phyloP scores from a whole-genome alignment of 2,113 vertebrate species.

The Pseudois nayaur region DNA sequence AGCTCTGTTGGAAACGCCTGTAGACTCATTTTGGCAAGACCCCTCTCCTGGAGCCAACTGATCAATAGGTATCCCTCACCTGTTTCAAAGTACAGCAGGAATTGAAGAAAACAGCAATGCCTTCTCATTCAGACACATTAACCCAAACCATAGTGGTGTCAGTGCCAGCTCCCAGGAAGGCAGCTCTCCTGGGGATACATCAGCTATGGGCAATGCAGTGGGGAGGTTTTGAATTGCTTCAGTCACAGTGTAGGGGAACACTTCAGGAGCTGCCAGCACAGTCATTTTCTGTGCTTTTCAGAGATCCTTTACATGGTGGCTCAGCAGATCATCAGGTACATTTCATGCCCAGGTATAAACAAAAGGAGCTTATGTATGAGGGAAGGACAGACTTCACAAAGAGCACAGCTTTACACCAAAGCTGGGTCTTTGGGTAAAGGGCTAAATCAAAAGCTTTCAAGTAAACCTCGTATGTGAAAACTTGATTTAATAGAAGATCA shows the following conservation, averaged over 20 bases:
- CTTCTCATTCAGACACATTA: constrained; percentile 24
- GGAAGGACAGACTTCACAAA: constrained; percentile 10
- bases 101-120: background rate
- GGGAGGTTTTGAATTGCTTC: background rate
- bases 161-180: background rate
- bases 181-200: background rate
- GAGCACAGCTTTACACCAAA: constrained; percentile 32
- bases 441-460: constrained; percentile 50
- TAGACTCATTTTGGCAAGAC: constrained; percentile 33
- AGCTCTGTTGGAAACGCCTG: background rate
- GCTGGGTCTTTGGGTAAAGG: background rate
- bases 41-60: background rate
- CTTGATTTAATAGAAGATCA: constrained; percentile 23
- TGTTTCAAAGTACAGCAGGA: background rate
- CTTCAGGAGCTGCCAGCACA: background rate
- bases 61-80: constrained; percentile 27
- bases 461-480: constrained; percentile 25
- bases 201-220: background rate
- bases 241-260: background rate
- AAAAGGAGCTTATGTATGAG: background rate
- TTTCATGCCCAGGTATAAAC: constrained; percentile 42
- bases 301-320: constrained; percentile 20
- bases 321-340: constrained; percentile 31
- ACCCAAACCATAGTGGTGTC: background rate
- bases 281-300: constrained; percentile 42